Percentiles rank a stretch among this genome's conserved stretches.
Evolutionary conservation across 2,797 vertebrate genomes (phyloP).

Genomic region (Coilia nasus): DNA sequence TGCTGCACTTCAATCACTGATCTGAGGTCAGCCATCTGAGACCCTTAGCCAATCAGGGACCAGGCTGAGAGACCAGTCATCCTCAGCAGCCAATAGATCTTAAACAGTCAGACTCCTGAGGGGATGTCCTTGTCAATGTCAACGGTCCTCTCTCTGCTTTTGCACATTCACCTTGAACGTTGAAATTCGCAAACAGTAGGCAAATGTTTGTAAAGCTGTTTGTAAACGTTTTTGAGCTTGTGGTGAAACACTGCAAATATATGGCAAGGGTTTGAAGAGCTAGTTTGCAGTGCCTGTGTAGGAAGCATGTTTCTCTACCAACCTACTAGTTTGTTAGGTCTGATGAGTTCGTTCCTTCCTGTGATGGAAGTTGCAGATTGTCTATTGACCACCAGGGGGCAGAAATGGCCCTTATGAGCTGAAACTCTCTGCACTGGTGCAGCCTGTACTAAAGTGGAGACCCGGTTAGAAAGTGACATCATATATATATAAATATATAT

Average conservation of each 20-base stretch:
- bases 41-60: background rate
- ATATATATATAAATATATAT: background rate
- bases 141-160: background rate
- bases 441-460: background rate
- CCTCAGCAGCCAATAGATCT: background rate
- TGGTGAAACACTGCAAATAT: too few relatives aligned
- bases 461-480: background rate
- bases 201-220: background rate
- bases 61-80: background rate
- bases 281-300: too few relatives aligned
- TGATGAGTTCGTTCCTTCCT: background rate
- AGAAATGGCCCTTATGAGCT: conserved; percentile 53
- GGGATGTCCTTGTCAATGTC: background rate
- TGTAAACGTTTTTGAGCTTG: too few relatives aligned
- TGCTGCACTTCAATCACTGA: background rate
- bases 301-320: too few relatives aligned
- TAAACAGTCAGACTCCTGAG: background rate
- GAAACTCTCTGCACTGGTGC: background rate
- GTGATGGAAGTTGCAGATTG: background rate
- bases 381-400: conserved; percentile 61
- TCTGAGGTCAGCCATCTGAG: conserved; percentile 25
- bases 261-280: too few relatives aligned
- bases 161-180: background rate
- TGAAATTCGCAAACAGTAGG: background rate
- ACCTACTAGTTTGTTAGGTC: too few relatives aligned